Evolutionary conservation across 2,888 invertebrate species (phyloP).

Genomic region (Plebejus melissa): DNA sequence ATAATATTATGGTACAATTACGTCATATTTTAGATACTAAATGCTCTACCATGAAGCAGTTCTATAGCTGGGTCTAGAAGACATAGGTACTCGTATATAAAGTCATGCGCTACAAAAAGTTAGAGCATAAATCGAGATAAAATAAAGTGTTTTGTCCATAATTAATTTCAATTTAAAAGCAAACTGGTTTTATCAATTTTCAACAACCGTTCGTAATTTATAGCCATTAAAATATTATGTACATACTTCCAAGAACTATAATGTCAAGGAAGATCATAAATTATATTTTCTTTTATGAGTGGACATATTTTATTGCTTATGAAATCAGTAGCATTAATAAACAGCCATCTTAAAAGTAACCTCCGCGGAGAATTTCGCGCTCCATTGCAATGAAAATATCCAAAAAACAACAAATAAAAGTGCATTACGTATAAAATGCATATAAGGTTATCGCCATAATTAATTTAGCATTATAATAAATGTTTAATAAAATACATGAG

Average conservation of each 20-base stretch:
- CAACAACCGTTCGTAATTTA: constrained; percentile 17
- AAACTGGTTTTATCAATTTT: constrained; percentile 20
- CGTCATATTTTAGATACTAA: neutral
- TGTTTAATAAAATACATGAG: constrained; percentile 21
- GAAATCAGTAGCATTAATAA: neutral
- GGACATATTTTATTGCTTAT: constrained; percentile 12
- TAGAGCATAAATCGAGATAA: neutral
- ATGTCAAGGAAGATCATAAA: constrained; percentile 24
- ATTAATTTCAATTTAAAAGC: constrained; percentile 8
- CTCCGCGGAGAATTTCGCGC: neutral
- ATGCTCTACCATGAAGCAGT: neutral
- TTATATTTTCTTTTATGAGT: constrained; percentile 20
- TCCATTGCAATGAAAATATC: neutral
- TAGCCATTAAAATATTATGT: constrained; percentile 25
- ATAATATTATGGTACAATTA: no score
- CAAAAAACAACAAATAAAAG: neutral
- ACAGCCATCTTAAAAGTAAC: neutral
- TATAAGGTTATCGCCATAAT: constrained; percentile 12
- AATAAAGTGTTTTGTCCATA: constrained; percentile 14
- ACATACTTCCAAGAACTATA: constrained; percentile 21
- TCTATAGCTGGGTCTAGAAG: neutral
- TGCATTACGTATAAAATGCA: neutral
- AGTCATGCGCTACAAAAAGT: neutral
- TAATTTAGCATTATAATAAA: constrained; percentile 16
- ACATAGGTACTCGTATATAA: neutral